Evolutionary conservation across 2,113 vertebrate species (phyloP).

Genomic region (Ctenomys sociabilis): DNA sequence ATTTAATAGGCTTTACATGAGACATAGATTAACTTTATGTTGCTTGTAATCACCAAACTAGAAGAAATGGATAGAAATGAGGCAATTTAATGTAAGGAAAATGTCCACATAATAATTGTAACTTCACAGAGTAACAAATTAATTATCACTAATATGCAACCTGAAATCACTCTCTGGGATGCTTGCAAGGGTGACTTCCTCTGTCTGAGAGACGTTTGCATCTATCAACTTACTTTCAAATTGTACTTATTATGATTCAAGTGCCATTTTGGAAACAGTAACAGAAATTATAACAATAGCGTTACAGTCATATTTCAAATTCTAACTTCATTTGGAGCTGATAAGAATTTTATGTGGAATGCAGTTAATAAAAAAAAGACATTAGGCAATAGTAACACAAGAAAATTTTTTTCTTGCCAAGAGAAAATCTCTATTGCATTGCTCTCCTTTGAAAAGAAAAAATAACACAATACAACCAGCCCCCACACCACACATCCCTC

Average conservation of each 20-base stretch:
- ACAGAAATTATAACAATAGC: neutral
- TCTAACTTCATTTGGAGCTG: neutral
- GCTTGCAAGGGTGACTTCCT: slow-evolving; percentile 28
- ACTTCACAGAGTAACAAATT: neutral
- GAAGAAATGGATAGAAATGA: slow-evolving; percentile 38
- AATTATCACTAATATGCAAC: neutral
- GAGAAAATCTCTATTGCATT: neutral
- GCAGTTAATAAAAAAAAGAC: neutral
- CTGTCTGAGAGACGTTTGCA: neutral
- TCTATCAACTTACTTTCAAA: neutral
- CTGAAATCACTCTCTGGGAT: neutral
- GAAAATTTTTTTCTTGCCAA: neutral
- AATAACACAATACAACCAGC: neutral
- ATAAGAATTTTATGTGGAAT: neutral
- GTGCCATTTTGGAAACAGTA: neutral
- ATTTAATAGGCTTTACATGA: slow-evolving; percentile 35
- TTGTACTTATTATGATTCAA: neutral
- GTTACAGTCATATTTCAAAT: neutral
- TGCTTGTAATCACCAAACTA: neutral
- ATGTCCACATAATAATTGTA: neutral
- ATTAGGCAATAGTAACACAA: neutral
- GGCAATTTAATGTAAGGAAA: neutral
- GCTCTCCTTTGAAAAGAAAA: neutral
- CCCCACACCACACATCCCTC: neutral
- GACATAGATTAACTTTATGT: slow-evolving; percentile 51